A percentile compares a stretch with the other conserved stretches of the same genome.
Evolutionary conservation across 1,140 invertebrate species (phyloP).

Genomic region (Pseudachorutes palmiensis): DNA sequence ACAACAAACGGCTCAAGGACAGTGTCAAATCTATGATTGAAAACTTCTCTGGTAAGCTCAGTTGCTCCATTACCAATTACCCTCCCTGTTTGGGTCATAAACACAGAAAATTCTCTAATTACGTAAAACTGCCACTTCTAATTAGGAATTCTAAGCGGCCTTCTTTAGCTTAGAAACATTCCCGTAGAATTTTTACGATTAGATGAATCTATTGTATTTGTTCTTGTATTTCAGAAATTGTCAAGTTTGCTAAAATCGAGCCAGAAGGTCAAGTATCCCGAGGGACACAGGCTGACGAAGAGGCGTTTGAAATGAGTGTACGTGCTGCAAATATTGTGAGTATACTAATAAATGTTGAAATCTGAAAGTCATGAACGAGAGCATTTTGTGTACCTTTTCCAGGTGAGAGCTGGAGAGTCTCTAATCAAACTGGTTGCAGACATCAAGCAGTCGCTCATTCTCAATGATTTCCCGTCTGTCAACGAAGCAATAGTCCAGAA

Average conservation of each 20-base stretch:
- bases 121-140: too few species aligned
- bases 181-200: too few species aligned
- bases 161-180: too few species aligned
- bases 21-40: slow-evolving; percentile 94
- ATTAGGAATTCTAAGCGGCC: too few species aligned
- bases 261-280: slow-evolving; percentile 77
- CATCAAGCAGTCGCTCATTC: slow-evolving; percentile 90
- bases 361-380: neutral
- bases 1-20: slow-evolving; percentile 84
- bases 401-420: slow-evolving; percentile 84
- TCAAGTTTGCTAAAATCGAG: slow-evolving; percentile 87
- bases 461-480: slow-evolving; percentile 94
- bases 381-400: neutral
- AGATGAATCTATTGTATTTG: slow-evolving; percentile 1
- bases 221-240: slow-evolving; percentile 65
- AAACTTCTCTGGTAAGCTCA: slow-evolving; percentile 74
- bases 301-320: slow-evolving; percentile 94
- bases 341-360: neutral
- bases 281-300: slow-evolving; percentile 85
- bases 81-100: too few species aligned
- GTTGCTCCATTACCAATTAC: slow-evolving; percentile 1
- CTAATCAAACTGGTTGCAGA: slow-evolving; percentile 93
- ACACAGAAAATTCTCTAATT: neutral
- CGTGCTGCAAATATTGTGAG: slow-evolving; percentile 82
- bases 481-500: slow-evolving; percentile 91